Evolutionary conservation across 53 echinoderm and acorn worm genomes (phyloP), one percentile per base, ranked within the genome.

Genomic region (Luidia sarsii): DNA sequence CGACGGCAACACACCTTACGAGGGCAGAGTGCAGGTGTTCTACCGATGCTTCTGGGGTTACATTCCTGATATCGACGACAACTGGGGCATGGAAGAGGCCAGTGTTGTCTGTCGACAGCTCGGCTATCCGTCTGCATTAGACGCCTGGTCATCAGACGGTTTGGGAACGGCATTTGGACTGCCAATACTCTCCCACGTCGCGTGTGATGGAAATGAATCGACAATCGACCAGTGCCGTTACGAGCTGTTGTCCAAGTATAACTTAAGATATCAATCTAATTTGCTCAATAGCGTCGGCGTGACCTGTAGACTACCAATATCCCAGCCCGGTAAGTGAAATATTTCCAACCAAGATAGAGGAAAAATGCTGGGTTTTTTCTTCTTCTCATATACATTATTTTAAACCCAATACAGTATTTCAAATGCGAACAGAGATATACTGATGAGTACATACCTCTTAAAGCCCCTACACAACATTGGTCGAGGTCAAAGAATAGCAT

Each of bases 41-140:
- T 48, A 80, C 52, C 48, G 71, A 11, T 80, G 87, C 34, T 29
- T 45, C 15, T 87, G 87, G 87, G 87, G 87, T 16, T 80, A 62
- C 10, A 70, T 87, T 0, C 67, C 3, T 87, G 80, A 15, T 63
- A 70, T 48, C 6, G 11, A 7, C 41, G 11, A 11, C 6, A 11
- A 28, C 30, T 59, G 59, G 59, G 31, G 0, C 0, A 1, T 59
- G 6, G 14, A 37, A 21, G 65, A 65, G 8, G 65, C 65, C 18
- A 65, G 39, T 13, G 65, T 65, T 22, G 24, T 65, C 1, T 65
- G 65, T 65, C 65, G 65, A 38, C 65, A 65, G 39, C 65, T 65
- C 8, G 65, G 65, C 38, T 65, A 39, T 39, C 65, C 65, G 16
- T 65, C 65, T 2, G 65, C 65, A 4, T 65, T 39, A 3, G 22